Percentiles rank a stretch among this genome's conserved stretches.
These are phyloP conservation scores for Channa argus DNA, from an alignment of 2,113 vertebrate species.

Conservation along the genomic window DNA sequence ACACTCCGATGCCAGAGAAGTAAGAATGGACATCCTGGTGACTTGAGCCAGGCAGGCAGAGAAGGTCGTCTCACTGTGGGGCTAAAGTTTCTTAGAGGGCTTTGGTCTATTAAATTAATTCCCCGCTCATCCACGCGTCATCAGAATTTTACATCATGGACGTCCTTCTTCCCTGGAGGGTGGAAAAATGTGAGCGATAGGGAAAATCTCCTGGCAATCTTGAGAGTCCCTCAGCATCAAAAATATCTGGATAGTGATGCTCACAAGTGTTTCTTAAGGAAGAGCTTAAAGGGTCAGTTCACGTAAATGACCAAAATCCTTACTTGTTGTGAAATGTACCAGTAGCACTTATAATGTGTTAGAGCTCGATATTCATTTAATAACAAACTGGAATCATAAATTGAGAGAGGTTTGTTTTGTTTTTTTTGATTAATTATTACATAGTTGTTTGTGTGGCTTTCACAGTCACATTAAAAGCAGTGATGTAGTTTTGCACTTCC, in stretches of 20 bases:
- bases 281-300: conserved; percentile 44
- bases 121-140: not conserved
- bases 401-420: no score
- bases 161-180: not conserved
- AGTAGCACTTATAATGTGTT: no score
- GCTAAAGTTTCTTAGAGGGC: conserved; percentile 32
- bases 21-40: conserved; percentile 56
- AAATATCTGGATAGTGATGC: not conserved
- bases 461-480: no score
- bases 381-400: no score
- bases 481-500: no score
- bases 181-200: not conserved
- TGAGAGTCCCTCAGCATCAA: not conserved
- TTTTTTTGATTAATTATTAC: no score
- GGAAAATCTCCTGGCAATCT: not conserved
- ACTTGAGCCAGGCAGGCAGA: conserved; percentile 42
- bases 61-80: conserved; percentile 50
- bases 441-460: no score
- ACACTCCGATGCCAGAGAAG: conserved; percentile 25
- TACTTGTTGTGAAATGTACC: no score
- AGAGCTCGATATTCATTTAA: no score
- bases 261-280: not conserved
- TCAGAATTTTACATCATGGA: conserved; percentile 15
- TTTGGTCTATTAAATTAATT: not conserved
- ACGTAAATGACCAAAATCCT: conserved; percentile 10